These are phyloP conservation scores for Mesodorylaimus sp. DNA, from an alignment of 2,888 invertebrate genomes.

Conservation along the genomic window DNA sequence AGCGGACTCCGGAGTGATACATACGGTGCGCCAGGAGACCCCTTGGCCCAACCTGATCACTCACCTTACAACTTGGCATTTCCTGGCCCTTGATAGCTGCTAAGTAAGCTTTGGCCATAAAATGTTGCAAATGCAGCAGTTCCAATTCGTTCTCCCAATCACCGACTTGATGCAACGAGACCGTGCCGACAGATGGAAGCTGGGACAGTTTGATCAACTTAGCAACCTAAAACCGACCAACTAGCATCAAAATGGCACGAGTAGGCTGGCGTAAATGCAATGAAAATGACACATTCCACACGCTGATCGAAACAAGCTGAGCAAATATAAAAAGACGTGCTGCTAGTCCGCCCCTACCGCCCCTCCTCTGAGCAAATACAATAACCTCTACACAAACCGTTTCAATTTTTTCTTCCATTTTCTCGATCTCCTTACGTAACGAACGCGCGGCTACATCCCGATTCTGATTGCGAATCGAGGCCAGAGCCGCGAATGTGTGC, in stretches of 20 bases:
- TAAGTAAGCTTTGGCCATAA: slow-evolving; percentile 7
- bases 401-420: slow-evolving; percentile 8
- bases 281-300: background rate
- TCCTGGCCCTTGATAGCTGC: slow-evolving; percentile 8
- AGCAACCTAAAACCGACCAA: slow-evolving; percentile 5
- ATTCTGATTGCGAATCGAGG: background rate
- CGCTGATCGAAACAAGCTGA: background rate
- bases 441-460: slow-evolving; percentile 1
- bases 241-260: background rate
- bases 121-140: slow-evolving; percentile 6
- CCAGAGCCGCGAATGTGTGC: slow-evolving; percentile 8
- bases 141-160: slow-evolving; percentile 12
- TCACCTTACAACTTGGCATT: slow-evolving; percentile 11
- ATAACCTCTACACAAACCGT: slow-evolving; percentile 8
- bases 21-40: too few species aligned
- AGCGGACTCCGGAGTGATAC: too few species aligned
- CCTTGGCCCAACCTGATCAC: too few species aligned
- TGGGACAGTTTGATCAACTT: slow-evolving; percentile 11
- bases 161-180: slow-evolving; percentile 5
- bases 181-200: slow-evolving; percentile 10
- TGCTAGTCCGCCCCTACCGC: background rate
- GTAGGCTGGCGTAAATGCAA: background rate
- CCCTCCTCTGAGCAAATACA: background rate
- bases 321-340: background rate
- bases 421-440: slow-evolving; percentile 6